These are phyloP conservation scores for Prorops nasuta DNA, from an alignment of 1,140 invertebrate genomes.

Conservation along the genomic window DNA sequence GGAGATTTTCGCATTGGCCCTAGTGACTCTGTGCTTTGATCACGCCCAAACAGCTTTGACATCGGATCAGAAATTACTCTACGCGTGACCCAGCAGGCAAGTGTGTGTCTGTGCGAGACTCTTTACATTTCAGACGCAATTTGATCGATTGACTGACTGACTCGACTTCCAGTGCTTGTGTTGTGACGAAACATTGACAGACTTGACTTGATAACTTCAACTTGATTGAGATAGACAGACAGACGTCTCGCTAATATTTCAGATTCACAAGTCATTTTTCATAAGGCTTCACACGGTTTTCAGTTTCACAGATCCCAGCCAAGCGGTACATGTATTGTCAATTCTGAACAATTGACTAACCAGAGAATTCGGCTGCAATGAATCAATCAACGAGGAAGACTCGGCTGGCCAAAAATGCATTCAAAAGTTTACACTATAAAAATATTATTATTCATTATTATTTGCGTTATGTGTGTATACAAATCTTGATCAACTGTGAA, in stretches of 20 bases:
- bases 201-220: slow-evolving; percentile 47
- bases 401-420: slow-evolving; percentile 39
- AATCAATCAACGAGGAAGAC: slow-evolving; percentile 38
- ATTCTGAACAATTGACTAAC: slow-evolving; percentile 38
- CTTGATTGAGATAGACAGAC: no score
- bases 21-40: slow-evolving; percentile 56
- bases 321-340: slow-evolving; percentile 31
- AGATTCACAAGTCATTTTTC: slow-evolving; percentile 32
- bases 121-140: slow-evolving; percentile 45
- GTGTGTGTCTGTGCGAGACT: slow-evolving; percentile 50
- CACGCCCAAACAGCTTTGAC: slow-evolving; percentile 52
- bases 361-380: slow-evolving; percentile 46
- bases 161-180: slow-evolving; percentile 51
- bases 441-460: slow-evolving; percentile 42
- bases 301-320: slow-evolving; percentile 37
- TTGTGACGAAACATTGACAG: slow-evolving; percentile 41
- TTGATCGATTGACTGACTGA: no score
- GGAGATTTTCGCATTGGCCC: slow-evolving; percentile 48
- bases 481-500: slow-evolving; percentile 32
- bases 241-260: slow-evolving; percentile 41
- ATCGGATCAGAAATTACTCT: slow-evolving; percentile 49
- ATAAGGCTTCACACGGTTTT: slow-evolving; percentile 30
- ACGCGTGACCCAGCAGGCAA: slow-evolving; percentile 55
- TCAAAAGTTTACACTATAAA: slow-evolving; percentile 36
- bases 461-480: slow-evolving; percentile 21